These are phyloP conservation scores for Sinelater perroti DNA, from an alignment of 2,888 invertebrate genomes.

Conservation along the genomic window DNA sequence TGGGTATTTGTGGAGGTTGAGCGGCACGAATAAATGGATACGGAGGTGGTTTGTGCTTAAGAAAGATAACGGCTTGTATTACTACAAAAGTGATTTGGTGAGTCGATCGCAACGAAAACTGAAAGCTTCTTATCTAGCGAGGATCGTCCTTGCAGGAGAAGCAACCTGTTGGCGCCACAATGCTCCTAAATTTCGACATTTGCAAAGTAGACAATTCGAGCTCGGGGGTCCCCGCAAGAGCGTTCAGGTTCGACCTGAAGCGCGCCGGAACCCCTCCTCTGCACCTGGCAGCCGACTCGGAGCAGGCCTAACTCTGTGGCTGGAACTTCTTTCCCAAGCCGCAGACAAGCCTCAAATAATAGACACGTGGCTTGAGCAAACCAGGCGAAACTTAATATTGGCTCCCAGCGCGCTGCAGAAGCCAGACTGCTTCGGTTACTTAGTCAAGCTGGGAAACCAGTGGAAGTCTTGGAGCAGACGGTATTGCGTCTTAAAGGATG, in stretches of 20 bases:
- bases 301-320: constrained; percentile 79
- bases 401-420: constrained; percentile 80
- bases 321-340: constrained; percentile 79
- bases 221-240: constrained; percentile 72
- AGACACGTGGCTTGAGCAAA: constrained; percentile 78
- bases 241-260: constrained; percentile 70
- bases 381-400: constrained; percentile 81
- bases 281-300: constrained; percentile 82
- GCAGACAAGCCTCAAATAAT: constrained; percentile 66
- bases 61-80: constrained; percentile 92
- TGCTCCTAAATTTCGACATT: constrained; percentile 84
- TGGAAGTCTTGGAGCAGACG: constrained; percentile 91
- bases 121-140: not conserved
- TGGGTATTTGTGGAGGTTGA: constrained; percentile 79
- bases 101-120: too few species aligned
- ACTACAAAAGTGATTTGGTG: constrained; percentile 91
- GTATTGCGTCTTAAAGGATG: constrained; percentile 95
- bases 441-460: constrained; percentile 85
- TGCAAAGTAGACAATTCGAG: constrained; percentile 67
- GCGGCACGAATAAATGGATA: constrained; percentile 77
- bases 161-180: constrained; percentile 89
- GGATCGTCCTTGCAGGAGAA: constrained; percentile 72
- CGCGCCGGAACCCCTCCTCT: constrained; percentile 76
- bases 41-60: constrained; percentile 91
- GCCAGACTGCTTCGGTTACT: constrained; percentile 93